Conservation (phyloP, 2,113 vertebrate genomes). For the Tonatia bakeri region DNA sequence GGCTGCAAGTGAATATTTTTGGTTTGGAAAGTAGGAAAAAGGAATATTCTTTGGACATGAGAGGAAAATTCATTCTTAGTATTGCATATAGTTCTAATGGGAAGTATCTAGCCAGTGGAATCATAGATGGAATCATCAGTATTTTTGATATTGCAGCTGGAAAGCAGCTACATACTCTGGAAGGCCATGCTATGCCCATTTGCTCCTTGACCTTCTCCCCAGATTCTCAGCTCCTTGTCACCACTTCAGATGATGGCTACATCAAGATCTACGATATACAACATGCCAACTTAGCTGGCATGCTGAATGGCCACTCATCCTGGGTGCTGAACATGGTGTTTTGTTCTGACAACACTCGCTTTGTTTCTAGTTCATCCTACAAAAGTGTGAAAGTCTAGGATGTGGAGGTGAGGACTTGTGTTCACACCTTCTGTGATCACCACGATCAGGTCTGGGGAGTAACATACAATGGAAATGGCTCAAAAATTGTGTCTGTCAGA, state of each 20-base stretch:
- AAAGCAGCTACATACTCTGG: conserved; percentile 92
- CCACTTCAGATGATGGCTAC: conserved; percentile 96
- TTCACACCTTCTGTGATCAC: neutral
- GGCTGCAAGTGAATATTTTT: too few species aligned
- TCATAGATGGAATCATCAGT: conserved; percentile 98
- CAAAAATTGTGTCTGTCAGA: conserved; percentile 96
- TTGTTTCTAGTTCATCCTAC: neutral
- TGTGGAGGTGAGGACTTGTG: neutral
- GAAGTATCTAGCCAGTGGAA: conserved; percentile 86
- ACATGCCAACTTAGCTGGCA: neutral
- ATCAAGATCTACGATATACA: conserved; percentile 87
- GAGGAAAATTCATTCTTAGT: too few species aligned
- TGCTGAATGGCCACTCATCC: neutral
- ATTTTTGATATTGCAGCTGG: conserved; percentile 99
- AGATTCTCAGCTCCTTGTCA: conserved; percentile 95
- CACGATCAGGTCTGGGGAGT: conserved; percentile 94
- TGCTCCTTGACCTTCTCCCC: conserved; percentile 97
- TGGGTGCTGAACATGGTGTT: neutral
- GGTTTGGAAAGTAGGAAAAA: too few species aligned
- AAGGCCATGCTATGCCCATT: conserved; percentile 96
- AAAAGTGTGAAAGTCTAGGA: neutral
- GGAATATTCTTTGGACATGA: too few species aligned
- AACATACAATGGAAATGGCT: conserved; percentile 93
- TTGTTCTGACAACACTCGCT: neutral
- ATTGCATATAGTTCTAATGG: too few species aligned